Percentiles rank a stretch among this genome's conserved stretches.
Conservation (phyloP, 2,113 vertebrate genomes). For the Scartelaos histophorus region DNA sequence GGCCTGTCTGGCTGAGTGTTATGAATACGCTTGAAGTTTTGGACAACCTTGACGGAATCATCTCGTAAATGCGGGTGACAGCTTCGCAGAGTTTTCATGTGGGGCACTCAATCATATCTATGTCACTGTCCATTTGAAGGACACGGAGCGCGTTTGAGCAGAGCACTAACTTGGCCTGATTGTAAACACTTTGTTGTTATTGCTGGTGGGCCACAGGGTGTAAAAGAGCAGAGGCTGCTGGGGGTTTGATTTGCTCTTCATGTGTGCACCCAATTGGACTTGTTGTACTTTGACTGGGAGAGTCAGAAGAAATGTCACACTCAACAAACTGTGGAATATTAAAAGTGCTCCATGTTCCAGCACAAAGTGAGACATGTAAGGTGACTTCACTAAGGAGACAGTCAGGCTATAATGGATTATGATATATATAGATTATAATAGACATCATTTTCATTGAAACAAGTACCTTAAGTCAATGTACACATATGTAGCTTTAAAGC, state of each 20-base stretch:
- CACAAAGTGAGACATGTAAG: too few relatives aligned
- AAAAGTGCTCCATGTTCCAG: too few relatives aligned
- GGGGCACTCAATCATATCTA: slow-evolving; percentile 57
- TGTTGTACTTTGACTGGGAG: background rate
- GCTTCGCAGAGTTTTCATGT: slow-evolving; percentile 53
- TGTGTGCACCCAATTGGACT: background rate
- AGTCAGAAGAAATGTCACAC: background rate
- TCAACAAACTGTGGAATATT: too few relatives aligned
- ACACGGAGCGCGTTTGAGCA: slow-evolving; percentile 31
- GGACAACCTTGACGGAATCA: slow-evolving; percentile 67
- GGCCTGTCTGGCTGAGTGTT: slow-evolving; percentile 31
- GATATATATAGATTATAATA: too few relatives aligned
- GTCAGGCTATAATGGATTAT: too few relatives aligned
- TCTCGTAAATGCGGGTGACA: slow-evolving; percentile 64
- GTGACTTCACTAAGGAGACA: too few relatives aligned
- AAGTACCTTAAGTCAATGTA: too few relatives aligned
- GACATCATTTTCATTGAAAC: too few relatives aligned
- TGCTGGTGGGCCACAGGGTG: background rate
- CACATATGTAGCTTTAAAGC: too few relatives aligned
- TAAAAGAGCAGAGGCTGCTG: background rate
- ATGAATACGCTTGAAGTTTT: slow-evolving; percentile 63
- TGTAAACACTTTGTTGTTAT: slow-evolving; percentile 11
- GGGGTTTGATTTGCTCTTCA: background rate
- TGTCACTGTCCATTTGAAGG: slow-evolving; percentile 52
- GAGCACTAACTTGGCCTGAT: slow-evolving; percentile 23